Evolutionary conservation across 2,888 invertebrate genomes (phyloP), one percentile per base, ranked within the genome.

Genomic region (Tetanocera ferruginea): DNA sequence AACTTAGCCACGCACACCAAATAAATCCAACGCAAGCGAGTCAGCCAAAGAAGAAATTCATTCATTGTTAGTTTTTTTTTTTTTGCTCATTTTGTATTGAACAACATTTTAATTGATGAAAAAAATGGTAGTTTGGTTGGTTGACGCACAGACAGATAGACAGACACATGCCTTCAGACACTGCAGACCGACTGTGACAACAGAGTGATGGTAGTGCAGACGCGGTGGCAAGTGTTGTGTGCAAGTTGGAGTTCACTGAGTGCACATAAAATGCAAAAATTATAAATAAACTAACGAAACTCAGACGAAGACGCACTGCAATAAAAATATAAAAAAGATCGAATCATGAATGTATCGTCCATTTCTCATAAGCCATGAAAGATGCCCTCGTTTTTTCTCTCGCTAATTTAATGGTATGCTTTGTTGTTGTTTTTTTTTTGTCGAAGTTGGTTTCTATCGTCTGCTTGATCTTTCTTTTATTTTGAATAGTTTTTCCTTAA

Each of bases 1-100:
- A 76, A 77, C 64, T 71, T 62, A 73, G 73, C 34, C 72, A 77
- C 79, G 75, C 75, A 79, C 70, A 51, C 69, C 57, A 62, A 75
- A 66, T 55, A n/a, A 34, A 64, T 2, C 25, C 43, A 49, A n/a
- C n/a, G 31, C 19, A 23, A 19, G 60, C 37, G 34, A 37, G 57
- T 55, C 57, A 51, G 31, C 31, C 55, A 52, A 62, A 55, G 31
- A 76, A 57, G 69, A 70, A 17, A 60, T 76, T 76, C 76, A 69
- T 76, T 70, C 67, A 69, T 72, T 34, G 14, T 57, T 72, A 14
- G 19, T 31, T 66, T 19, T 66, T 31, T 19, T 6, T n/a, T 31
- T 19, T 31, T 6, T 73, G 37, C 73, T 62, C 73, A 19, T 37
- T 34, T 66, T 31, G 66, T 64, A 31, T 62, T 5, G n/a, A 66